These are phyloP conservation scores for Caenorhabditis remanei DNA, from an alignment of 1,140 invertebrate species.

Conservation along the genomic window DNA sequence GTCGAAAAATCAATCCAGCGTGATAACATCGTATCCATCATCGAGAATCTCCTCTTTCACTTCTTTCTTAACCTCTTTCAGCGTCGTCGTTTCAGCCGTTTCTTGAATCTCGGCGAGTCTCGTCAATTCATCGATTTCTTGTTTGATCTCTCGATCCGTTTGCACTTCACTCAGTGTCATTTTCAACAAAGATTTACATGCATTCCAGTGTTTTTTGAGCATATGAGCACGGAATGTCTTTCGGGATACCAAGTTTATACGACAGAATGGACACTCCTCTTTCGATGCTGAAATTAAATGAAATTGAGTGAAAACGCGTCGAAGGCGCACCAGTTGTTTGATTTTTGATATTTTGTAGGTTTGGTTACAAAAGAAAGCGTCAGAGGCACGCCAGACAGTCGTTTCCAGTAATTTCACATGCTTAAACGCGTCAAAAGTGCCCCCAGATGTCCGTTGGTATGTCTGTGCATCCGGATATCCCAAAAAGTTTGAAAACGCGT, in stretches of 20 bases:
- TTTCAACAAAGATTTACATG: background rate
- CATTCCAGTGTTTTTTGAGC: background rate
- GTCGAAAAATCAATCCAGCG: no score
- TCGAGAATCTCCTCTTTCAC: background rate
- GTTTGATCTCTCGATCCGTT: conserved; percentile 1
- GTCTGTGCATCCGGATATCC: no score
- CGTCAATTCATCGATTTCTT: conserved; percentile 13
- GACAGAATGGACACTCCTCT: conserved; percentile 35
- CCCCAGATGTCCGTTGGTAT: no score
- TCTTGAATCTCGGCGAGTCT: background rate
- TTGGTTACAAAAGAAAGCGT: no score
- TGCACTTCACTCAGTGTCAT: background rate
- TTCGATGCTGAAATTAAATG: background rate
- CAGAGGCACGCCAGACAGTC: no score
- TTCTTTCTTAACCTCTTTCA: background rate
- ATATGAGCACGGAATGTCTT: conserved; percentile 17
- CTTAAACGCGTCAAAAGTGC: no score
- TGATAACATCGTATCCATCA: background rate
- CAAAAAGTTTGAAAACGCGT: no score
- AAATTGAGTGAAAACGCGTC: no score
- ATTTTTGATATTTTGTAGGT: no score
- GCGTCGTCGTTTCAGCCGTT: no score
- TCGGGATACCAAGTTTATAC: background rate
- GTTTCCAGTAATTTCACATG: no score
- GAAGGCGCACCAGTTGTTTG: no score